Evolutionary conservation across 1,140 invertebrate genomes (phyloP), one percentile per base, ranked within the genome.

Genomic region (Diachasma alloeum): DNA sequence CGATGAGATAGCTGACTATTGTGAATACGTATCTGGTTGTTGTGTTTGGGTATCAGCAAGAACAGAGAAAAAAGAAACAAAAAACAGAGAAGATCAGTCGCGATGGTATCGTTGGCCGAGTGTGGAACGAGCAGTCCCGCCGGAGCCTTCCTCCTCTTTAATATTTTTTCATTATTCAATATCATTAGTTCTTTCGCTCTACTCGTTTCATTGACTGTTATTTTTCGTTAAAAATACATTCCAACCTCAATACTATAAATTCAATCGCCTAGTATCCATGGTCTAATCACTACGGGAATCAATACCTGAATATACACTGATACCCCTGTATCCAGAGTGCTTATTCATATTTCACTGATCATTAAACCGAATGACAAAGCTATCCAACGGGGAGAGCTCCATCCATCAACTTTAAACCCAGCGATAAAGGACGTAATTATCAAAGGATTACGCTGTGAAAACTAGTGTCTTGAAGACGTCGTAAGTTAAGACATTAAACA

Each of bases 1-100:
- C 97, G 83, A 98, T 98, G 79, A 99, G 92, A 90, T 99, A 98
- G 90, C 97, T 98, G 80, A 97, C 94, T 86, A 98, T 99, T 72
- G 97, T 98, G 90, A 99, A 99, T 83, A 98, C 92, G 90, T 98
- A 99, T 91, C 97, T 99, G 92, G 69, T 92, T 92, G 88, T 83
- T 83, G 84, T 53, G 0, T 26, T 66, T 66, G 13, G 13, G 26
- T 37, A 39, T 68, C 66, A 37, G 72, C 72, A 56, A 44, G 72
- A 78, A 78, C 71, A 78, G 82, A 82, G 79, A 80, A 72, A 88
- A 84, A 87, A 68, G 67, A 84, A 84, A 83, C 75, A 79, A 84
- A 87, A 68, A 69, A 84, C 83, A 83, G 76, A 81, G 72, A 76
- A 80, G 77, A 86, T 86, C 82, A 87, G 85, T 87, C 79, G 78